Conservation (phyloP, 2,888 invertebrate genomes). For the Torymus texanus region DNA sequence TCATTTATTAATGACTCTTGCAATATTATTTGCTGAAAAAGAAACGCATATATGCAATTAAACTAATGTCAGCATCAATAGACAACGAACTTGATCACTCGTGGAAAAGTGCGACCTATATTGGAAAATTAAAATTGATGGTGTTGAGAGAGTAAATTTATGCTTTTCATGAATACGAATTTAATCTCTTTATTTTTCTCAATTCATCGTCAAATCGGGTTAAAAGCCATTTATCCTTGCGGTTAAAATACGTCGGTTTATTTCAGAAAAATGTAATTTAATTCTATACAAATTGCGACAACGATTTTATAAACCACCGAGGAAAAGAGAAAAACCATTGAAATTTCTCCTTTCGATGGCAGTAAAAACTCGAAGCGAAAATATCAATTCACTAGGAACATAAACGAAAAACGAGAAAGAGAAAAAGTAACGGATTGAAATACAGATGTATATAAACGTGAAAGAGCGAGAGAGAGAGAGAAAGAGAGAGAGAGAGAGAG, state of each 20-base stretch:
- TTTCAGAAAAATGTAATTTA: neutral
- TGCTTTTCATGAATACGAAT: neutral
- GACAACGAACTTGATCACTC: neutral
- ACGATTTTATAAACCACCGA: neutral
- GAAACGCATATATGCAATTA: conserved; percentile 32
- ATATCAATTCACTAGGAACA: conserved; percentile 12
- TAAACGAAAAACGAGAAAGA: conserved; percentile 10
- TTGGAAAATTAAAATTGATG: too few relatives aligned
- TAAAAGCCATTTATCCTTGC: too few relatives aligned
- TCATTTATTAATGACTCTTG: conserved; percentile 48
- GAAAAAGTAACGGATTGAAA: conserved; percentile 1
- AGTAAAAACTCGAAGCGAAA: conserved; percentile 38
- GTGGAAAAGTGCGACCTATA: too few relatives aligned
- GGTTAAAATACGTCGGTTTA: too few relatives aligned
- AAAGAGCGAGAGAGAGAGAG: neutral
- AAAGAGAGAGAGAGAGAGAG: neutral
- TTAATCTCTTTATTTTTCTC: too few relatives aligned
- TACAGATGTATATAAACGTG: neutral
- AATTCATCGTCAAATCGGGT: too few relatives aligned
- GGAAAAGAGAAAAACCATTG: neutral
- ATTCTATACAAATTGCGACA: conserved; percentile 7
- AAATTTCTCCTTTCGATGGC: conserved; percentile 9
- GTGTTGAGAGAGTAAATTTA: neutral
- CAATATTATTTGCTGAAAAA: conserved; percentile 44
- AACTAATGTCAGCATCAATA: conserved; percentile 21